Evolutionary conservation across 2,888 invertebrate species (phyloP), one percentile per base, ranked within the genome.

Genomic region (Aelia acuminata): DNA sequence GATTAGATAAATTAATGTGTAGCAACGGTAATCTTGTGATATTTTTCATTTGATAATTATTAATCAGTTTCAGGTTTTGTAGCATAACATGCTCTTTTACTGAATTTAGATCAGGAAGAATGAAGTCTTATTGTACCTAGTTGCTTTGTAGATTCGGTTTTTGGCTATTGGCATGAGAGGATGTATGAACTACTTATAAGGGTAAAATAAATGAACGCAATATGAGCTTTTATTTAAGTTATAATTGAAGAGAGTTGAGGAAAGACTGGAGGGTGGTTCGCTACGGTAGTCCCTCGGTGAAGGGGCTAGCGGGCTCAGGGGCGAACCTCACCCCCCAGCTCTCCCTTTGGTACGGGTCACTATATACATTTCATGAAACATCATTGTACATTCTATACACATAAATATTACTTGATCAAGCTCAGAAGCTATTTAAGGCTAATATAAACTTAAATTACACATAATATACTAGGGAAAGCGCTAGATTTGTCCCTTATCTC

Each of bases 171-270:
- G n/a, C n/a, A n/a, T n/a, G n/a, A n/a, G n/a, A 10, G 53, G 5
- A 22, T 20, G 50, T 22, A 5, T 22, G n/a, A 50, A n/a, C 11
- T 20, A 49, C 15, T 57, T 26, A 26, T 5, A 20, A 49, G 84
- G 84, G 35, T 49, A 18, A 49, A 57, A 85, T 53, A 85, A 53
- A 53, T 85, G 57, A 85, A 85, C 57, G 85, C n/a, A 57, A 53
- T 57, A 85, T 85, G 85, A 85, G 85, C 50, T 85, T 85, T 85
- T 85, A 50, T 85, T 39, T 57, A 57, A 49, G 57, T 49, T 85
- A 85, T 80, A 85, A 57, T 85, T 53, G 39, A 39, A 85, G 4
- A 87, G 26, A 87, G 39, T 35, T 87, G 63, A 70, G 63, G 47
- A 31, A 50, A 26, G 87, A 47, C 43, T 47, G 87, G 87, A 43